Percentiles rank a stretch among this genome's conserved stretches.
Evolutionary conservation across 2,888 invertebrate genomes (phyloP).

Genomic region (Agonum fuliginosum): DNA sequence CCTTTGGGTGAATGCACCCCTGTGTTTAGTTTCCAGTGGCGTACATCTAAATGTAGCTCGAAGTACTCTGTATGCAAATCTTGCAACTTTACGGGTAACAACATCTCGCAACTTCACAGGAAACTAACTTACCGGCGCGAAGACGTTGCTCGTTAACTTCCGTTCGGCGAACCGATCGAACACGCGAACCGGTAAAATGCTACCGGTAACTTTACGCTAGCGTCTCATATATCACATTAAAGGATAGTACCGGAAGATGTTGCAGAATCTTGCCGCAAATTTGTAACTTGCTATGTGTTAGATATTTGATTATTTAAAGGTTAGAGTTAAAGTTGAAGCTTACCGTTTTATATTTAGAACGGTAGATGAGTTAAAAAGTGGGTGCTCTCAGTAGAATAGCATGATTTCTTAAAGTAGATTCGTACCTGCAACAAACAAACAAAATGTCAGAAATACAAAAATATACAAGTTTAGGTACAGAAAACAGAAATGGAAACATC

Average conservation of each 20-base stretch:
- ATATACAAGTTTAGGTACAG: background rate
- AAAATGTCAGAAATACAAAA: background rate
- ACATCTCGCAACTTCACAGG: constrained; percentile 17
- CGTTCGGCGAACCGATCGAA: constrained; percentile 21
- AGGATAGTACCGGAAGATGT: background rate
- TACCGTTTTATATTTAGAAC: constrained; percentile 7
- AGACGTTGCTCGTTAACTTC: constrained; percentile 32
- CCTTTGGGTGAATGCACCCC: background rate
- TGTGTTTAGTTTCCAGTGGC: constrained; percentile 7
- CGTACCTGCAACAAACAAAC: constrained; percentile 34
- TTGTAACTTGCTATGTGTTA: background rate
- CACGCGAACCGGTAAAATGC: constrained; percentile 4
- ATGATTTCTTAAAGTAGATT: too few relatives aligned
- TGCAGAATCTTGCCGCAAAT: constrained; percentile 13
- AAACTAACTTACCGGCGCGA: constrained; percentile 30
- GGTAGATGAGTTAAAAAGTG: background rate
- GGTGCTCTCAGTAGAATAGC: too few relatives aligned
- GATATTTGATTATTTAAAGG: background rate
- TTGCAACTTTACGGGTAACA: constrained; percentile 19
- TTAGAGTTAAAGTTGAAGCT: constrained; percentile 1
- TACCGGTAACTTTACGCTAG: constrained; percentile 15
- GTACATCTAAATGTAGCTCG: constrained; percentile 1
- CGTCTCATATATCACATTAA: background rate
- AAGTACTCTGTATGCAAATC: constrained; percentile 25
- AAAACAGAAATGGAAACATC: too few relatives aligned